A percentile compares a stretch with the other conserved stretches of the same genome.
Evolutionary conservation across 2,888 invertebrate species (phyloP).

Genomic region (Scaptomyza cyrtandrae): DNA sequence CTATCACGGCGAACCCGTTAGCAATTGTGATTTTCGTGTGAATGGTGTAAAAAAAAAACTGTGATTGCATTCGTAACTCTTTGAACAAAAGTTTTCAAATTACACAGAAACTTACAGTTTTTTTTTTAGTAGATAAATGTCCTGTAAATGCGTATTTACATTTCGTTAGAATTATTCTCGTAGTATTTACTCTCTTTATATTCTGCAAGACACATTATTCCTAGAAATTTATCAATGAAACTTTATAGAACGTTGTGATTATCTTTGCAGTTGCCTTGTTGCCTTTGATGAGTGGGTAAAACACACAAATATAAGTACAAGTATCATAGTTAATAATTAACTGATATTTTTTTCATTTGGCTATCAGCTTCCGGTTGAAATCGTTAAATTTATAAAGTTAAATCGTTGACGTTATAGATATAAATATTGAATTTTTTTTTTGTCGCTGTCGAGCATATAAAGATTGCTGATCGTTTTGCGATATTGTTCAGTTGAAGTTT

Average conservation of each 20-base stretch:
- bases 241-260: conserved; percentile 41
- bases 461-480: background rate
- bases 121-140: background rate
- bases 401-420: conserved; percentile 40
- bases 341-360: conserved; percentile 15
- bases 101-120: background rate
- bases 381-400: conserved; percentile 49
- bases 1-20: conserved; percentile 40
- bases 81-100: background rate
- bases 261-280: conserved; percentile 33
- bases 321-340: conserved; percentile 13
- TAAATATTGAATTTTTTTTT: background rate
- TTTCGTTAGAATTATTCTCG: background rate
- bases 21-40: conserved; percentile 26
- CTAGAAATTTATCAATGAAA: conserved; percentile 73
- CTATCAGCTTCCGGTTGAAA: conserved; percentile 48
- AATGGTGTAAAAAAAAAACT: conserved; percentile 29
- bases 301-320: background rate
- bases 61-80: conserved; percentile 2
- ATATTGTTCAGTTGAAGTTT: conserved; percentile 34
- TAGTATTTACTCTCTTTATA: conserved; percentile 15
- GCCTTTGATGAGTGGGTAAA: background rate
- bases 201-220: conserved; percentile 39
- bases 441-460: conserved; percentile 16
- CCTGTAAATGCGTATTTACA: background rate